Base-by-base conservation (phyloP, 2,888 invertebrate genomes). In the Oscheius sp. region DNA sequence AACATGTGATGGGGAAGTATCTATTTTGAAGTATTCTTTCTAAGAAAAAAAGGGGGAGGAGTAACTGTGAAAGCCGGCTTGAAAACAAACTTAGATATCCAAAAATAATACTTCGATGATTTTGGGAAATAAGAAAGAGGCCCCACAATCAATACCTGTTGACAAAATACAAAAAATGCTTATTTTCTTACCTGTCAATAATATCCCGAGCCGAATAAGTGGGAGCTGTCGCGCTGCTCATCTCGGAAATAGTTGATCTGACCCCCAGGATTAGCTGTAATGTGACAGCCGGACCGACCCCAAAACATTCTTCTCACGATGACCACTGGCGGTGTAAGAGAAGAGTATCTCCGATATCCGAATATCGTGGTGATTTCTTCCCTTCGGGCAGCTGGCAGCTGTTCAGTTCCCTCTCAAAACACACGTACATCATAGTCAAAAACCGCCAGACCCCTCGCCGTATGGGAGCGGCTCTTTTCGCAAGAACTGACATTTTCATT, bases 171-270 rank as follows among this genome's bases (percentile, higher is more conserved):
- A n/a, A n/a, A n/a, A n/a, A n/a, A n/a, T n/a, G n/a, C n/a, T n/a
- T 12, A 45, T 12, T 12, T 12, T 16, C 49, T 21, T n/a, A 68
- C 73, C 72, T 66, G 68, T 71, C 59, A 49, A 66, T 61, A 45
- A 76, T 69, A 63, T 76, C 72, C 29, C 72, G 59, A 18, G 68
- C 55, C 35, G 75, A 71, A 61, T 75, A 68, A 23, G 64, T 41
- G 45, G 56, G 59, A 23, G 72, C 45, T 68, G 52, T 18, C 27
- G 71, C 61, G 66, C n/a, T 66, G 66, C 66, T 66, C 66, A 66
- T 66, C 52, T n/a, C 49, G 52, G 52, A 49, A 52, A 52, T 66
- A 41, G 69, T 56, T 66, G 52, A 18, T n/a, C 23, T 69, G 69
- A 69, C 69, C 69, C 55, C 41, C 2, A 55, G 35, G n/a, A 55